Evolutionary conservation across 2,113 vertebrate species (phyloP).

Genomic region (Rattus norvegicus): GRCr8 NC_086020.1:244834001-244834500

Average conservation of each 20-base stretch:
- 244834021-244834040: not conserved
- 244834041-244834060: not conserved
- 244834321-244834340: slow-evolving; percentile 1
- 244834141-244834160: slow-evolving; percentile 21
- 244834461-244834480: not conserved
- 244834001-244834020: not conserved
- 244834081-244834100: not conserved
- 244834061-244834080: not conserved
- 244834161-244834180: slow-evolving; percentile 50
- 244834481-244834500: slow-evolving; percentile 54
- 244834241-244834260: not conserved
- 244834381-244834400: not conserved
- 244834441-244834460: slow-evolving; percentile 48
- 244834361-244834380: slow-evolving; percentile 65
- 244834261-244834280: slow-evolving; percentile 54
- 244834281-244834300: not conserved
- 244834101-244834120: slow-evolving; percentile 16
- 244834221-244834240: slow-evolving; percentile 26
- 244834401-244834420: slow-evolving; percentile 53
- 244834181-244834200: slow-evolving; percentile 17
- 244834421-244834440: slow-evolving; percentile 65
- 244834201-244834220: not conserved
- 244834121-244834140: slow-evolving; percentile 41
- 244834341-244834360: slow-evolving; percentile 26
- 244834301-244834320: not conserved